phyloP scores from a whole-genome alignment of 1,140 invertebrate species.

The Agraylea sexmaculata region DNA sequence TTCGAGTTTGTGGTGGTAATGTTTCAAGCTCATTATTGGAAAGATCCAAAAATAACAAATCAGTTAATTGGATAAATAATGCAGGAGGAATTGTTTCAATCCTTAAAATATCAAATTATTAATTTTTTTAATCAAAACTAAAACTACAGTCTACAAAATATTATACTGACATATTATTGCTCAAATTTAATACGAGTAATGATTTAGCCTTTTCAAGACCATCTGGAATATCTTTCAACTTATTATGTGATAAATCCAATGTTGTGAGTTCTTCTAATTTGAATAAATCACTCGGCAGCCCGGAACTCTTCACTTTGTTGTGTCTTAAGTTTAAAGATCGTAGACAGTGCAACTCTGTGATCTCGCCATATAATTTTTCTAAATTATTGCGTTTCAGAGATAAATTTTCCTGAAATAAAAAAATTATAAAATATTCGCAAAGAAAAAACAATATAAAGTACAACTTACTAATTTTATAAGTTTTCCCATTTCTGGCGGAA shows the following conservation, averaged over 20 bases:
- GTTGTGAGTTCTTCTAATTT: conserved; percentile 89
- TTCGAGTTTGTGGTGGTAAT: conserved; percentile 89
- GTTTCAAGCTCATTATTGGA: conserved; percentile 92
- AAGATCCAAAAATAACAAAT: conserved; percentile 89
- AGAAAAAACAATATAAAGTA: neutral
- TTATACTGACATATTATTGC: conserved; percentile 72
- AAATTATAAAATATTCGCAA: neutral
- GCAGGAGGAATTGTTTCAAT: conserved; percentile 89
- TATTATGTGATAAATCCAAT: conserved; percentile 93
- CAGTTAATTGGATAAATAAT: conserved; percentile 91
- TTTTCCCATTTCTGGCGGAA: conserved; percentile 90
- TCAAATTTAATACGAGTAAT: conserved; percentile 91
- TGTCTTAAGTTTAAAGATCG: conserved; percentile 87
- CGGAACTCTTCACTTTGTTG: conserved; percentile 84
- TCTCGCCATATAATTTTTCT: conserved; percentile 83
- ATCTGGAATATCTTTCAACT: conserved; percentile 87
- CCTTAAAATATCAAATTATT: conserved; percentile 43
- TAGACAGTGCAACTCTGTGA: conserved; percentile 80
- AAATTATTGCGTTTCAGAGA: conserved; percentile 85
- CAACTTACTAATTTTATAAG: conserved; percentile 80
- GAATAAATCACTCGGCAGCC: conserved; percentile 88
- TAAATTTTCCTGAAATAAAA: conserved; percentile 68
- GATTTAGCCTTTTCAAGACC: conserved; percentile 88
- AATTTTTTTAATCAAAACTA: conserved; percentile 3
- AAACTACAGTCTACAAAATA: conserved; percentile 2